Evolutionary conservation across 2,113 vertebrate species (phyloP), one percentile per base, ranked within the genome.

Genomic region (Thamnaconus septentrionalis): DNA sequence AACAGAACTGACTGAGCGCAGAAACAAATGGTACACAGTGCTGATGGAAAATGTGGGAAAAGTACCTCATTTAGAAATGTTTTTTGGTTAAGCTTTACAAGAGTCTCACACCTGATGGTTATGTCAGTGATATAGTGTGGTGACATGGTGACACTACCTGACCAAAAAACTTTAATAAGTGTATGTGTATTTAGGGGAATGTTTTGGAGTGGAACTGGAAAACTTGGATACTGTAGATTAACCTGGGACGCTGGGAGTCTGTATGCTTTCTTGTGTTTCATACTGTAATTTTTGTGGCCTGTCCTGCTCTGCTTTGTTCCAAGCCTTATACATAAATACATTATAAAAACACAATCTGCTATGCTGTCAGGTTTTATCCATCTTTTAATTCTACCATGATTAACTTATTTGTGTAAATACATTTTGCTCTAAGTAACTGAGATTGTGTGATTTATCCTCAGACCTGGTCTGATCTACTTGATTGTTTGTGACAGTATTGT

Each of bases 321-420:
- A 55, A 55, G 62, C 62, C 58, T 74, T 40, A 31, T 52, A 41
- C 11, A 53, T n/a, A n/a, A n/a, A n/a, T 59, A 56, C 11, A 51
- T 54, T 31, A 31, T 1, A 31, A 31, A 31, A 31, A 62, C 62
- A 46, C 41, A 50, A 61, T 69, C 49, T 80, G 41, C n/a, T 60
- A 39, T 69, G 63, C 49, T 8, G 57, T 66, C 39, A 18, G 63
- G 50, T 67, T 52, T 40, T 76, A 18, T n/a, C n/a, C 65, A 53
- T 41, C 54, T 56, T 62, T 54, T 5, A 53, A 63, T 69, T 64
- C 72, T 12, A 71, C 54, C 56, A 52, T 59, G 66, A 76, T 79
- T 84, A 78, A 85, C 82, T 83, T 86, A 85, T 87, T 79, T 48
- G 54, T 82, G 77, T 83, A 53, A 65, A 55, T 74, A 11, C 45